Evolutionary conservation across 2,797 vertebrate genomes (phyloP), one percentile per base, ranked within the genome.

Genomic region (Scyliorhinus canicula): DNA sequence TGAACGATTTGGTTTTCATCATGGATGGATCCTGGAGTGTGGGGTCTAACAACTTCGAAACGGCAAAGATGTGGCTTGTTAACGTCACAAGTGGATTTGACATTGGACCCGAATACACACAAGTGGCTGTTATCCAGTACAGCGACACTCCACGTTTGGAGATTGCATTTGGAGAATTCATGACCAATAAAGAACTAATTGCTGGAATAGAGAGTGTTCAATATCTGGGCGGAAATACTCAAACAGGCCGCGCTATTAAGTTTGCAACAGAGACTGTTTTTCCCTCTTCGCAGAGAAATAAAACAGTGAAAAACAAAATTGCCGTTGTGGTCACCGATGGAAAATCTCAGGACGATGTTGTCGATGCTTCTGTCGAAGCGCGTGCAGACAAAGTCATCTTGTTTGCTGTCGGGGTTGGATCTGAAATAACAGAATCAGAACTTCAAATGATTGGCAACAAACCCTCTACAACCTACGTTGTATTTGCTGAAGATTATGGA

Each of bases 1-100:
- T 97, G 3, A 98, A 98, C 95, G 98, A 98, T 96, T 96, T 98
- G 95, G 98, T 98, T 31, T 98, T 97, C 95, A 97, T 98, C 47
- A 96, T 98, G 3, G 98, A 98, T 93, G 98, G 98, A 94, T 98
- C 98, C 1, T 98, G 98, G 98, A 98, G 98, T 47, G 98, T 98
- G 8, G 97, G 98, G 55, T 85, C 96, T 47, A n/a, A 95, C 0
- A 97, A 98, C 96, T 98, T 98, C 77, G 97, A 98, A n/a, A 98
- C 95, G 0, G 97, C 98, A 88, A 98, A 98, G 95, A 96, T 96
- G 93, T 98, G 98, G 98, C 96, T 98, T 0, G 96, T 98, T 95
- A 98, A 98, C 96, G 97, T 98, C 96, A 98, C 97, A 95, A 97
- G 97, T 95, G 97, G 97, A 90, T 98, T 98, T 95, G 97, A 98